phyloP scores from a whole-genome alignment of 2,797 vertebrate genomes.

The Momotus momota region DNA sequence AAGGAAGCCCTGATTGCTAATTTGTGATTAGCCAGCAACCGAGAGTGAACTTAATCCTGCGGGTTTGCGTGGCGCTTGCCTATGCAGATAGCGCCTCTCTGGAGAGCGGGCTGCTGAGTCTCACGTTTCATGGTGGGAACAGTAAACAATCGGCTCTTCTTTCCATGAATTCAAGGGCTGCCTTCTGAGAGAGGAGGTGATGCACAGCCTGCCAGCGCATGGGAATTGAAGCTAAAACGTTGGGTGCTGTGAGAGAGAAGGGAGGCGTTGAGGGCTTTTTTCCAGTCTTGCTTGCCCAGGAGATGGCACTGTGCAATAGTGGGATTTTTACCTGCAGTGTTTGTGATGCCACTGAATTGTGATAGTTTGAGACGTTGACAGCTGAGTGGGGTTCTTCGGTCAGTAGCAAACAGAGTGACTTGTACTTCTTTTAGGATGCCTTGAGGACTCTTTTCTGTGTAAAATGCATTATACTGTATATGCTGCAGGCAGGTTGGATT shows the following conservation, averaged over 20 bases:
- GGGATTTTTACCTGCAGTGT: background rate
- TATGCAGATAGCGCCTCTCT: background rate
- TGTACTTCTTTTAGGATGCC: background rate
- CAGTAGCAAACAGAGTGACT: background rate
- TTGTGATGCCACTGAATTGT: rapidly evolving
- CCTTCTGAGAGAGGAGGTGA: background rate
- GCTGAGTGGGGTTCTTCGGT: background rate
- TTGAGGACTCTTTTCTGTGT: background rate
- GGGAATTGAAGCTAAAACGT: rapidly evolving
- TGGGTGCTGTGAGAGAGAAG: background rate
- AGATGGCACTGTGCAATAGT: constrained; percentile 76
- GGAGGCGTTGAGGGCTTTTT: rapidly evolving
- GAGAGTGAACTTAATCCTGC: background rate
- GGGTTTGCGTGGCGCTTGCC: background rate
- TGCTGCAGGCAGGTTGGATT: background rate
- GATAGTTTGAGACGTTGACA: background rate
- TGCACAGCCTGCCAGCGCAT: background rate
- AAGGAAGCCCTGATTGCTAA: constrained; percentile 42
- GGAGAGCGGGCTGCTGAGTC: background rate
- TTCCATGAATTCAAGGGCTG: background rate
- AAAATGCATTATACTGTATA: background rate
- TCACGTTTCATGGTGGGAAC: background rate
- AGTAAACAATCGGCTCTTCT: background rate
- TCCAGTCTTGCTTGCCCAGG: constrained; percentile 56
- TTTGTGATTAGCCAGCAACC: constrained; percentile 37